Base-by-base conservation (phyloP, 2,113 vertebrate genomes). In the Ictalurus furcatus region DNA sequence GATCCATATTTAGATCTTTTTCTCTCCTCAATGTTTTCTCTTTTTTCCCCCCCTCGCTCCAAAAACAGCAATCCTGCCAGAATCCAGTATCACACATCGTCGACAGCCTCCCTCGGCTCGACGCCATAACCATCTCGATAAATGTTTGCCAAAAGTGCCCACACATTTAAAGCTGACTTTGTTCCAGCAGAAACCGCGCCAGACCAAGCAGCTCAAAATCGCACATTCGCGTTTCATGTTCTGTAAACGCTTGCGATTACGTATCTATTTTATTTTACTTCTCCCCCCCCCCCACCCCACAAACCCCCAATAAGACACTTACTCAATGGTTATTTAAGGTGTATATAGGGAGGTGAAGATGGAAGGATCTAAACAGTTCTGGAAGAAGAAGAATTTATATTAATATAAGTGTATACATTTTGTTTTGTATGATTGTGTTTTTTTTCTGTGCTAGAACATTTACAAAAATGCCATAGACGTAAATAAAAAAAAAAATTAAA, bases 1-100 rank as follows among this genome's bases (percentile, higher is more conserved):
- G 71, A 90, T 88, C 93, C 93, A 90, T 94, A 93, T 94, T 93
- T 93, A 90, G 92, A 91, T 93, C 93, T 52, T 16, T 58, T 76
- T 86, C 23, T 81, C 61, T 44, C 61, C 21, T 12, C 56, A 21
- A 23, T 30, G 17, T 21, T 13, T 61, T 30, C 11, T n/a, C 21
- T 63, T 79, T 17, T 11, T 14, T 58, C 13, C 16, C 6, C 44
- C 9, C 5, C 48, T 69, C 40, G 73, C 40, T 85, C 54, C 74
- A 17, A 69, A 54, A 69, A 87, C 30, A 48, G 56, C 30, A 30
- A 58, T 21, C 76, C 84, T 85, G 90, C 85, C 88, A 89, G 83
- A 52, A 85, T 88, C 85, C 86, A 85, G 83, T 83, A 88, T 89
- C 76, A 88, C 88, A 89, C 90, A 23, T 87, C 79, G 30, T 74